Base-by-base conservation (phyloP, 1,140 invertebrate species). In the Cotesia chilonis region DNA sequence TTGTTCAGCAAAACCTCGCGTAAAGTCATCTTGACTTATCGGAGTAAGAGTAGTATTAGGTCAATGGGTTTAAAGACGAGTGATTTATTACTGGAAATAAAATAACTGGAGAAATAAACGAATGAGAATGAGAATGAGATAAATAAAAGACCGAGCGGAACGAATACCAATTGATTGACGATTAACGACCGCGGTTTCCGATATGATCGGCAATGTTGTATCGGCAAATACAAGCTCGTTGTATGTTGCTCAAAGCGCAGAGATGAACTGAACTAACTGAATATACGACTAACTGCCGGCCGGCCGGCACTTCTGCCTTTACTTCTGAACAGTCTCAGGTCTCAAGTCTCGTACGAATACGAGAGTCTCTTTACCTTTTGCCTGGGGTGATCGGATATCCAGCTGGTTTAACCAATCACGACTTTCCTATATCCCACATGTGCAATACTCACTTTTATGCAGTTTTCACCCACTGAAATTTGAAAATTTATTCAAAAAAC, bases 251-350 rank as follows among this genome's bases (percentile, higher is more conserved):
- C 77, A 76, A 74, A 81, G 76, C 76, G 75, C 78, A 77, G 79
- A 77, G 74, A 75, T 79, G 79, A 76, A 82, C 81, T 82, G 80
- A 82, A 75, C 77, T 61, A 76, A 41, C 41, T 41, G 41, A 41
- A 41, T 75, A 76, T 35, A 38, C n/a, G 69, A 64, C 17, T 63
- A 41, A 14, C 51, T 80, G 77, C 81, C 80, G 79, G 79, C 80
- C 80, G 80, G 81, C 75, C 76, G 78, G 76, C 76, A 60, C 52
- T 55, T 72, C 36, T 72, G 20, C 52, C 47, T 55, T 41, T 71
- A 54, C 70, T 14, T 72, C 54, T 51, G 7, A 36, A 36, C 9
- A 37, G 10, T 37, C 41, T 41, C 41, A 41, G 41, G 41, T 41
- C 41, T 41, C 41, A 41, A 10, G 41, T 41, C 41, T 63, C 10